Base-by-base conservation (phyloP, 2,888 invertebrate species). In the Chesias legatella region DNA sequence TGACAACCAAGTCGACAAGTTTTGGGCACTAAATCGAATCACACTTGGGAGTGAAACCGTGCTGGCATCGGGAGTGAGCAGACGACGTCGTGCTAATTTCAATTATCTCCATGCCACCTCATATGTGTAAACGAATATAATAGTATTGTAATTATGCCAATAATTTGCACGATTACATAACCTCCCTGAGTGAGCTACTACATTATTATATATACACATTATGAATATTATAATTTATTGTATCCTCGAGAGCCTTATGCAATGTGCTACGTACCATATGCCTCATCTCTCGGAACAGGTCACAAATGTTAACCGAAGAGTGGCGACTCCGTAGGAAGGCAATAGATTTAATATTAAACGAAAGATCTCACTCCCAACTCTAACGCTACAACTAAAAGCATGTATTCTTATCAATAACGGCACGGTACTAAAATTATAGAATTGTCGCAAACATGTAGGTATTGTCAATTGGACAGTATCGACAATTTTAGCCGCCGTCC, bases 341-440 rank as follows among this genome's bases (percentile, higher is more conserved):
- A 45, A 29, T n/a, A 8, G 11, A 40, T 21, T 25, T 20, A 35
- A 32, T n/a, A 35, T 11, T 31, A 26, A 11, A 24, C 17, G 3
- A 22, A 22, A 1, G 23, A 36, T 45, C 45, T 36, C 45, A 45
- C 45, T 41, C 45, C 45, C 40, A 45, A 37, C 22, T 44, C 33
- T 41, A 36, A 36, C 11, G 7, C 33, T 36, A 34, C 22, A 41
- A 26, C 36, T 36, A 40, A 29, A 45, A 45, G 39, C 45, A 30
- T 45, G 40, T 29, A 29, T 10, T 10, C 0, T 29, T 34, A 13
- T 23, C 11, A 24, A 10, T 33, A 29, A 34, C 10, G 6, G 32
- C 33, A 35, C 35, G 25, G 10, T 17, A 28, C 39, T 24, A 40
- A 39, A 31, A 20, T 39, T 40, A 10, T 33, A 29, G 31, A 36